phyloP scores from a whole-genome alignment of 2,797 vertebrate genomes.

The Okamejei kenojei region DNA sequence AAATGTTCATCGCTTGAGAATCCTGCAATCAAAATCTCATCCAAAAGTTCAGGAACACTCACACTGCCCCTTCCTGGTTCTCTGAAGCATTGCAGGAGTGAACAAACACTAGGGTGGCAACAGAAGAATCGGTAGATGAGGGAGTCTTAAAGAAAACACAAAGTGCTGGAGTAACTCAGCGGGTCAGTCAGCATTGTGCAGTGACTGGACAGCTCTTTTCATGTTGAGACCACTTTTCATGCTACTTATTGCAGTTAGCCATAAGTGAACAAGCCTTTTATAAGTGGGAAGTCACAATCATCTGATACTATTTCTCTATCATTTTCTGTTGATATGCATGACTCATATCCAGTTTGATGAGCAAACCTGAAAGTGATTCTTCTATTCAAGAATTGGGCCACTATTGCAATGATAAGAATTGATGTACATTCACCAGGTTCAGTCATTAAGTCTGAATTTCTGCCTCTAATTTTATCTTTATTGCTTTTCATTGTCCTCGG shows the following conservation, averaged over 20 bases:
- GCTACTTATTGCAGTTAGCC: not conserved
- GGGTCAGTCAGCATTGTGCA: too few species aligned
- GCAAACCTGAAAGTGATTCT: constrained; percentile 28
- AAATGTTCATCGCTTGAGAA: not conserved
- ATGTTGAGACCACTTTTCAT: too few species aligned
- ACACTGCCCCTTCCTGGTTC: constrained; percentile 32
- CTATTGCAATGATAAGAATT: constrained; percentile 37
- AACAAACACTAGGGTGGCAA: too few species aligned
- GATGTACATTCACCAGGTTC: constrained; percentile 39
- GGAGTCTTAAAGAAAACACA: too few species aligned
- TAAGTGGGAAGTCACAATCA: not conserved
- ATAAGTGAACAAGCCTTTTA: not conserved
- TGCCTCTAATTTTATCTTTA: constrained; percentile 17
- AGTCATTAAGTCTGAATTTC: constrained; percentile 39
- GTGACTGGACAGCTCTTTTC: too few species aligned
- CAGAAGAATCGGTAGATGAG: too few species aligned
- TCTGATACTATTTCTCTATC: constrained; percentile 37
- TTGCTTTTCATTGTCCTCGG: constrained; percentile 23
- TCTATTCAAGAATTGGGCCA: constrained; percentile 40
- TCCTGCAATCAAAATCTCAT: not conserved
- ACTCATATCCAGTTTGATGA: not conserved
- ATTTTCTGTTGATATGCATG: constrained; percentile 40
- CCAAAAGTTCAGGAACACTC: not conserved
- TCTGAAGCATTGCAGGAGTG: constrained; percentile 39
- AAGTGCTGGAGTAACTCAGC: too few species aligned